Base-by-base conservation (phyloP, 2,888 invertebrate genomes). In the Arge pagana region DNA sequence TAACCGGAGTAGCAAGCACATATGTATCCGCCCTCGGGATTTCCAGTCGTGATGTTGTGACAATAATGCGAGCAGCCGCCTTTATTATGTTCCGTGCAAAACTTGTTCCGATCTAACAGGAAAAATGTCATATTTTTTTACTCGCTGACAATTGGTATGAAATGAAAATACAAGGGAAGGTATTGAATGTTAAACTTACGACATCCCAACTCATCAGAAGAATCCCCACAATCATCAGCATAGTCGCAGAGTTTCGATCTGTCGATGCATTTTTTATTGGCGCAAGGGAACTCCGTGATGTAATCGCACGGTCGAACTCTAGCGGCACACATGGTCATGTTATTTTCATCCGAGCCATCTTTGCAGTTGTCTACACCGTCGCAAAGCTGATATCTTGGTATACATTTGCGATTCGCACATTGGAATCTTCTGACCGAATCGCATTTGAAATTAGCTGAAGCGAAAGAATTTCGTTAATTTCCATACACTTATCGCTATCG, bases 1-100 rank as follows among this genome's bases (percentile, higher is more conserved):
- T 88, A 95, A 19, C 95, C 95, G 10, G 86, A 82, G 76, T 87
- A 89, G 77, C 96, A 97, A 28, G 89, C 86, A 76, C 97, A 97
- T 66, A 95, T 90, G 78, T 92, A 96, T 2, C 95, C 94, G 30
- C 84, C 84, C 43, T 84, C 84, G n/a, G n/a, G n/a, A n/a, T n/a
- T n/a, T n/a, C n/a, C n/a, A n/a, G n/a, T n/a, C 0, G 89, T 88
- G 21, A 96, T 79, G 72, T 93, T 91, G 55, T 89, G 89, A 71
- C 97, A 97, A 68, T 88, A 87, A 70, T 96, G 96, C 70, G 94
- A 89, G 77, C 96, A 97, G 0, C 94, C 95, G 10, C 96, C 96
- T 74, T 81, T 71, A 48, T 77, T 79, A 4, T 64, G 66, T 3
- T 74, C 72, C 26, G 72, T 64, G 56, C 81, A 82, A 6, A 71